These are phyloP conservation scores for Dipus sagitta DNA, from an alignment of 2,797 vertebrate genomes.

Conservation along the genomic window DNA sequence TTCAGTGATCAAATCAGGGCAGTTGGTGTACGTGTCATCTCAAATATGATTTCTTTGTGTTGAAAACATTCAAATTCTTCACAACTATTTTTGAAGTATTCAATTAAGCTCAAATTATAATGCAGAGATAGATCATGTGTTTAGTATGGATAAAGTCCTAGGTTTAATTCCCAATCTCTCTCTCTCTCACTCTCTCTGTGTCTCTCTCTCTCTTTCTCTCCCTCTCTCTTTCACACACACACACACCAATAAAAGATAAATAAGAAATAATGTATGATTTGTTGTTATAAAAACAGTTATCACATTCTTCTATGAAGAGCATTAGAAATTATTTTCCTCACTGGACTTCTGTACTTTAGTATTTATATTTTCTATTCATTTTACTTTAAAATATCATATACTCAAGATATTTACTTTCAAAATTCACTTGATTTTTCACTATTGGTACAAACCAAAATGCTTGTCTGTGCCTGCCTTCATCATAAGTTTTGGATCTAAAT, in stretches of 20 bases:
- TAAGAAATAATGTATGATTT: background rate
- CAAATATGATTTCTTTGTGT: background rate
- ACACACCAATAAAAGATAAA: background rate
- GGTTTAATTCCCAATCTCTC: too few species aligned
- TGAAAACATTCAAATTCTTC: background rate
- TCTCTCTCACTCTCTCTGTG: too few species aligned
- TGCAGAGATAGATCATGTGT: background rate
- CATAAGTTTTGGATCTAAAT: constrained; percentile 70
- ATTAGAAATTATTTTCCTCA: background rate
- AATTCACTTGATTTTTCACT: background rate
- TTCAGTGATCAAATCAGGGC: background rate
- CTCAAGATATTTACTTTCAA: background rate
- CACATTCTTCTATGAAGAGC: background rate
- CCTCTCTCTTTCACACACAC: too few species aligned
- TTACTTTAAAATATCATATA: background rate
- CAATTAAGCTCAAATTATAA: background rate
- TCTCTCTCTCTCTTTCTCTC: too few species aligned
- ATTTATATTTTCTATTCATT: background rate
- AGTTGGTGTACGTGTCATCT: background rate
- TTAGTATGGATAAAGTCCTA: background rate
- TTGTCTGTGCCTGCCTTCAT: constrained; percentile 71
- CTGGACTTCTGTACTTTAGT: too few species aligned
- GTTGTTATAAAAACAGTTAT: background rate
- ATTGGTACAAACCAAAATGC: constrained; percentile 72
- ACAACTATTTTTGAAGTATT: background rate